These are phyloP conservation scores for Pipistrellus pipistrellus DNA, from an alignment of 2,797 vertebrate genomes.

Conservation along the genomic window DNA sequence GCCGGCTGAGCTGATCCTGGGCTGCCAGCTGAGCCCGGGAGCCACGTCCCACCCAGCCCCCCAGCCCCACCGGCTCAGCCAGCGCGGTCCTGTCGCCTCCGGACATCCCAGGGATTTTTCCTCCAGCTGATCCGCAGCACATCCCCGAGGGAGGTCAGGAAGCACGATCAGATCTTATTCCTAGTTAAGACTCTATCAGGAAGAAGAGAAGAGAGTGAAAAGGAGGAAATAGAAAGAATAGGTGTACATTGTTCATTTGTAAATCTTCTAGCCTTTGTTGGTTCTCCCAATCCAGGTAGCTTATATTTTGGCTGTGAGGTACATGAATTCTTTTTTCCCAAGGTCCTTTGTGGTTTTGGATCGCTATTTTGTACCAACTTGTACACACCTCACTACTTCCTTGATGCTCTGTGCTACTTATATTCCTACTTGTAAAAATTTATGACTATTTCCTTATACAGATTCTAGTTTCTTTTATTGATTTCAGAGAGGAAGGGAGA, in stretches of 20 bases:
- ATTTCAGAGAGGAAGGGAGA: no score
- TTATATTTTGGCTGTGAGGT: neutral
- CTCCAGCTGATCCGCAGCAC: neutral
- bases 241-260: neutral
- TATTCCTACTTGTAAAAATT: neutral
- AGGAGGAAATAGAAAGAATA: neutral
- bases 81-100: neutral
- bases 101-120: neutral
- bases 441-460: slow-evolving; percentile 4
- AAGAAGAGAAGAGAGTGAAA: neutral
- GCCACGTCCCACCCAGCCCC: no score
- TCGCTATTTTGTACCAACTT: neutral
- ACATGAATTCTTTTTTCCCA: neutral
- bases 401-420: slow-evolving; percentile 1
- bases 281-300: neutral
- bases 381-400: neutral
- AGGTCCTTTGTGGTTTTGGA: neutral
- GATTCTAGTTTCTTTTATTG: neutral
- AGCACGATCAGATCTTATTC: neutral
- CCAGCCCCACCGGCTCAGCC: neutral
- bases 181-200: neutral
- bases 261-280: neutral
- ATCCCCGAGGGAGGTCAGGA: neutral
- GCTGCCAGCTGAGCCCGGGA: neutral
- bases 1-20: neutral